phyloP scores from a whole-genome alignment of 2,797 vertebrate species.

The Chrosomus eos region DNA sequence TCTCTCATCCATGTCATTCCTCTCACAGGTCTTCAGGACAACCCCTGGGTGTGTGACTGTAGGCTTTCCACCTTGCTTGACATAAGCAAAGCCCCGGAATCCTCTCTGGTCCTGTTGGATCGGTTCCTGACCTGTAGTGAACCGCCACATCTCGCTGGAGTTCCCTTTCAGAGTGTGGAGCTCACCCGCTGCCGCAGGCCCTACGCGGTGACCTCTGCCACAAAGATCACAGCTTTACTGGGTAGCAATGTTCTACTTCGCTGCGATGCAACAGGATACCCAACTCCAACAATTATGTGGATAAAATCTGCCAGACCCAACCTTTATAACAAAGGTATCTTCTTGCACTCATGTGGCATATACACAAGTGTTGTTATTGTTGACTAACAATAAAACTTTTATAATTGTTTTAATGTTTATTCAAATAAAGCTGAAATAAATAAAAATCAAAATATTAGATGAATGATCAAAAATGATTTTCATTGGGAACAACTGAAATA shows the following conservation, averaged over 20 bases:
- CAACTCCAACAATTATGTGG: slow-evolving; percentile 89
- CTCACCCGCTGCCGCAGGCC: slow-evolving; percentile 87
- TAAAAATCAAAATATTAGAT: neutral
- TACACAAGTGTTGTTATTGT: neutral
- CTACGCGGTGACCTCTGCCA: slow-evolving; percentile 87
- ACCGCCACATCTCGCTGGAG: slow-evolving; percentile 79
- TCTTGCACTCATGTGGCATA: neutral
- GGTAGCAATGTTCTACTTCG: slow-evolving; percentile 91
- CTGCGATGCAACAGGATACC: slow-evolving; percentile 89
- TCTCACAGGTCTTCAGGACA: slow-evolving; percentile 89
- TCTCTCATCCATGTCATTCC: slow-evolving; percentile 52
- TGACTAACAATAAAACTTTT: neutral
- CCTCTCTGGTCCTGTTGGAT: slow-evolving; percentile 82
- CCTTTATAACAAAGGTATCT: slow-evolving; percentile 81
- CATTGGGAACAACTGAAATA: neutral
- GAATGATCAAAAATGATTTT: neutral
- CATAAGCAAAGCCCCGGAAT: slow-evolving; percentile 82
- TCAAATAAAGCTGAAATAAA: neutral
- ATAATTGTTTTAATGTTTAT: neutral
- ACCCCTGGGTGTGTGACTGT: slow-evolving; percentile 93
- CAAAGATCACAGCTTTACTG: slow-evolving; percentile 84
- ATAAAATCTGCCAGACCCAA: slow-evolving; percentile 76
- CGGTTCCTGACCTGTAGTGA: slow-evolving; percentile 82
- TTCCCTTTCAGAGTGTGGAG: slow-evolving; percentile 81
- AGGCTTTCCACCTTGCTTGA: slow-evolving; percentile 88